Base-by-base conservation (phyloP, 2,888 invertebrate genomes). In the Calliphora vomitoria region DNA sequence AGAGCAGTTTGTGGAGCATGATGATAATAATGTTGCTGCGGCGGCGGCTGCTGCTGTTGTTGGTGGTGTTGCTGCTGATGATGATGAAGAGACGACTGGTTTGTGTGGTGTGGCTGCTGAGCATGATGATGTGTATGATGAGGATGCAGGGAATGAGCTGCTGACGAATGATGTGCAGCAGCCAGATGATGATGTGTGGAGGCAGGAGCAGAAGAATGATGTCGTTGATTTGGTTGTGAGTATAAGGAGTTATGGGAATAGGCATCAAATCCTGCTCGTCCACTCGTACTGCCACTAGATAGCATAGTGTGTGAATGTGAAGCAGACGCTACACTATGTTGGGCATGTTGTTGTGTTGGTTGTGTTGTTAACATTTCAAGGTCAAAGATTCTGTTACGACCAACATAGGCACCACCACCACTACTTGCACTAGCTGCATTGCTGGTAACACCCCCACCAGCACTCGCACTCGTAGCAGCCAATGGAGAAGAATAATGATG, bases 61-160 rank as follows among this genome's bases (percentile, higher is more conserved):
- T 90, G 90, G 0, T 89, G 91, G 81, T 89, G 89, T 15, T 90
- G 91, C 13, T 89, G 90, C 4, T 89, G 90, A 3, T 90, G 90
- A 35, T 84, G 72, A 64, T 58, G 78, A 79, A 88, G 55, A 86
- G 88, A 60, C 66, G 87, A 55, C 68, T 90, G 91, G 20, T 90
- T 91, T 8, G 87, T 68, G 53, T 90, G 90, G 3, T 90, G 90
- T 0, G 89, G 90, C 89, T 89, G 91, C 82, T 89, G 89, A 90
- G 90, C 0, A 18, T 79, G 82, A 25, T 90, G 91, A 47, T 90
- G 90, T 0, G 89, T 89, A 0, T 89, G 91, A 85, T 89, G 89
- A 25, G 79, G 78, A 62, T 85, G 88, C 47, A 76, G 62, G 31
- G 82, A 31, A 64, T 76, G 50, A 89, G 91, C 25, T 89, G 86